These are phyloP conservation scores for Thomomys bottae DNA, from an alignment of 2,113 vertebrate species.

Conservation along the genomic window DNA sequence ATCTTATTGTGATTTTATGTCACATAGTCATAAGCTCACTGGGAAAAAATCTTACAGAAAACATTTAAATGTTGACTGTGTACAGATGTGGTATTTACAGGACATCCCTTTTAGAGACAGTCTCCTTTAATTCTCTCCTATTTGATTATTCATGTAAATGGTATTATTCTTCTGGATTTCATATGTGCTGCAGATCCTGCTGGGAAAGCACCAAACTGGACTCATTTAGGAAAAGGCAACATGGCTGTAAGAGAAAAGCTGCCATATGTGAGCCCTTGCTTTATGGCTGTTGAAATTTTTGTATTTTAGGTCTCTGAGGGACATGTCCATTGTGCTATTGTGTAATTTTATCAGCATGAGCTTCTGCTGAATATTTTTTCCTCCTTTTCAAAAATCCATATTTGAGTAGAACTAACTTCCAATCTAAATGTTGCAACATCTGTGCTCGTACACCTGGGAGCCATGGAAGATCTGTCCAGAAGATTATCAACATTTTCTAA, in stretches of 20 bases:
- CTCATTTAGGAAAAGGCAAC: conserved; percentile 65
- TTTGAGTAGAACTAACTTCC: conserved; percentile 54
- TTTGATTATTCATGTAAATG: conserved; percentile 54
- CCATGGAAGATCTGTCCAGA: conserved; percentile 34
- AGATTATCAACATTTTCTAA: conserved; percentile 63
- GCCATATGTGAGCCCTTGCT: conserved; percentile 61
- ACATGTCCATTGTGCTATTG: conserved; percentile 73
- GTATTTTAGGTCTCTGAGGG: conserved; percentile 59
- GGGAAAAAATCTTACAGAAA: not conserved
- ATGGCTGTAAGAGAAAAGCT: conserved; percentile 46
- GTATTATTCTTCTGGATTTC: conserved; percentile 43
- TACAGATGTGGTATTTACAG: not conserved
- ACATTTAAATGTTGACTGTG: conserved; percentile 10
- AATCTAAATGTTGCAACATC: conserved; percentile 58
- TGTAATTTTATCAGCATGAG: conserved; percentile 79
- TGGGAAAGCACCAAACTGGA: conserved; percentile 72
- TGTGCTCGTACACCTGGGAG: conserved; percentile 61
- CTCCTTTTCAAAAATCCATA: conserved; percentile 61
- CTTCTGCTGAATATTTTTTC: conserved; percentile 73
- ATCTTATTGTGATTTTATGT: not conserved
- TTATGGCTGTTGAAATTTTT: conserved; percentile 64
- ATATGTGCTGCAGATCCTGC: conserved; percentile 13
- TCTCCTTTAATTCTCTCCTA: not conserved
- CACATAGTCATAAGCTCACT: not conserved
- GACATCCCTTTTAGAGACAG: conserved; percentile 7